Evolutionary conservation across 2,113 vertebrate species (phyloP), one percentile per base, ranked within the genome.

Genomic region (Aleadryas rufinucha): DNA sequence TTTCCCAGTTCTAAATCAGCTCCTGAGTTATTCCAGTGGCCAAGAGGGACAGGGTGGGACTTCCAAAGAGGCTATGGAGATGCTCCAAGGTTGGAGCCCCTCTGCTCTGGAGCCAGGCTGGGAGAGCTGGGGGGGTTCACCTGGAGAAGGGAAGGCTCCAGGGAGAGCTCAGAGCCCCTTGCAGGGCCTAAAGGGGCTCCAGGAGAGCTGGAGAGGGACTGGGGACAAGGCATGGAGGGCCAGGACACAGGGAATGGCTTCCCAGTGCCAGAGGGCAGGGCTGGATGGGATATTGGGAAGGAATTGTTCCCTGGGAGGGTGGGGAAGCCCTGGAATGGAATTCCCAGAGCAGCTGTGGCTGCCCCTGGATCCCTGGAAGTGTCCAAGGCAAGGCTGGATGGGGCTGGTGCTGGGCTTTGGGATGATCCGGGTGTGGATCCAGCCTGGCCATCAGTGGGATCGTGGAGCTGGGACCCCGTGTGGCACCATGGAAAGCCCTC

Each of bases 271-370:
- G 11, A 71, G 35, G 27, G 66, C 33, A 37, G 26, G 19, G 14
- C 0, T 3, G 1, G 35, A 9, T 52, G 49, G 50, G 39, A 44
- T 16, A 4, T 11, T 7, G 39, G 69, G 70, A n/a, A 44, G 39
- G 31, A 20, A 72, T 54, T 72, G 0, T 4, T 26, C 9, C 0
- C 23, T 54, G 39, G 0, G 30, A 72, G 39, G 39, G 35, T 28
- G 59, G 35, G 11, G 0, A 60, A 8, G 16, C 12, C 16, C 41
- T 56, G 70, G 70, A 31, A 28, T 23, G 20, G 39, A 22, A 9
- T 42, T 11, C 22, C 21, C 69, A 71, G 69, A 71, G 37, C 16
- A 71, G 37, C 50, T 71, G 50, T 6, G 69, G 50, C 37, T 54
- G 68, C 21, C 37, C 50, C 69, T 69, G 66, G 35, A 57, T 74